Percentiles rank a stretch among this genome's conserved stretches.
Evolutionary conservation across 1,140 invertebrate species (phyloP).

Genomic region (Danaus plexippus): DNA sequence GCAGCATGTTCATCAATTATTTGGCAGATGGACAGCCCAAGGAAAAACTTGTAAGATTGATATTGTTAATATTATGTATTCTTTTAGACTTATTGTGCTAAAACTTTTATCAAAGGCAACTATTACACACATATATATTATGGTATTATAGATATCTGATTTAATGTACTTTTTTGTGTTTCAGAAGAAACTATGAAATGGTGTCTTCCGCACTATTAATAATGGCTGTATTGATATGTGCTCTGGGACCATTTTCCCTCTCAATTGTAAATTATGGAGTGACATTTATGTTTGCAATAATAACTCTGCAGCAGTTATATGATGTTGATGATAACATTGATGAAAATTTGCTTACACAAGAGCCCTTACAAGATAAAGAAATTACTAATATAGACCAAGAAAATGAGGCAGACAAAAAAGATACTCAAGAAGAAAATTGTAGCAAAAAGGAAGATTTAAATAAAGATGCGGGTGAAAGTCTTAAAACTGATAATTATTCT

Average conservation of each 20-base stretch:
- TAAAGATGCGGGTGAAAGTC: slow-evolving; percentile 8
- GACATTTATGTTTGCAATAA: slow-evolving; percentile 65
- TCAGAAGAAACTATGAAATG: slow-evolving; percentile 66
- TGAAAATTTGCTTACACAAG: slow-evolving; percentile 3
- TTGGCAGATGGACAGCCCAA: slow-evolving; percentile 72
- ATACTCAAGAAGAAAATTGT: slow-evolving; percentile 8
- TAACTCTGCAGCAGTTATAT: slow-evolving; percentile 72
- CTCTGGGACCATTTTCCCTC: slow-evolving; percentile 72
- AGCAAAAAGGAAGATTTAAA: slow-evolving; percentile 12
- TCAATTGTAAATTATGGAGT: slow-evolving; percentile 73
- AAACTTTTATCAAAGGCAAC: no score
- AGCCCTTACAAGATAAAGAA: slow-evolving; percentile 12
- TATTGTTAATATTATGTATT: no score
- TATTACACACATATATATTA: no score
- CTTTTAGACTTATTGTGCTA: no score
- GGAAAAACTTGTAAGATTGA: slow-evolving; percentile 58
- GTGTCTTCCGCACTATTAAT: slow-evolving; percentile 67
- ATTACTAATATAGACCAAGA: neutral
- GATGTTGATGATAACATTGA: slow-evolving; percentile 24
- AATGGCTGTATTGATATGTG: slow-evolving; percentile 65
- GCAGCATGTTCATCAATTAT: slow-evolving; percentile 63
- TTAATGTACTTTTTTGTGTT: slow-evolving; percentile 27
- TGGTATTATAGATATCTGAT: no score
- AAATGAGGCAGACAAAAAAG: slow-evolving; percentile 3
- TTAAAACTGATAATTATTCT: slow-evolving; percentile 4